These are phyloP conservation scores for Prosapia bicincta DNA, from an alignment of 2,888 invertebrate species.

Conservation along the genomic window DNA sequence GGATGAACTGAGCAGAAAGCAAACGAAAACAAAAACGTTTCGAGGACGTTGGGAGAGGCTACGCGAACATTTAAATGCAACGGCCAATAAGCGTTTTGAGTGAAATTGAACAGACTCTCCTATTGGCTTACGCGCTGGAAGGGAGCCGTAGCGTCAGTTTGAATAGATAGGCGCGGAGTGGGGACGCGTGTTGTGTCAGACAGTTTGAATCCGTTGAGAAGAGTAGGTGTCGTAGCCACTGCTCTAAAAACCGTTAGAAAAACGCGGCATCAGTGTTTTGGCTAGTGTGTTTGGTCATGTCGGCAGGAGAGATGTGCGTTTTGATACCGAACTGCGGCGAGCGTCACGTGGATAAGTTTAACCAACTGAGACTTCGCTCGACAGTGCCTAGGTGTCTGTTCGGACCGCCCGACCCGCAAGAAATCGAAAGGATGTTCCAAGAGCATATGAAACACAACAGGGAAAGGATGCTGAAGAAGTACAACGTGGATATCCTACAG, in stretches of 20 bases:
- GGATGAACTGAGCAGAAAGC: not conserved
- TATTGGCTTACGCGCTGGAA: conserved; percentile 6
- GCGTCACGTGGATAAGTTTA: conserved; percentile 4
- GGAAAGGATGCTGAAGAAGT: conserved; percentile 9
- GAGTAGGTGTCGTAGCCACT: not conserved
- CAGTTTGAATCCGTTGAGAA: not conserved
- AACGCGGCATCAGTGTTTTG: not conserved
- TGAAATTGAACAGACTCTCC: not conserved
- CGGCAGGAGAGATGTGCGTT: conserved; percentile 13
- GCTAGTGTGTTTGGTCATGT: conserved; percentile 8
- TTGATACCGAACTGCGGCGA: not conserved
- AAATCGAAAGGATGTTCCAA: conserved; percentile 14
- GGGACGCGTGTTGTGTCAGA: not conserved
- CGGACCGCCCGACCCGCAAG: conserved; percentile 18
- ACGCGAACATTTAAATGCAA: not conserved
- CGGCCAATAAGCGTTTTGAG: conserved; percentile 1
- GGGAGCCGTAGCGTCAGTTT: not conserved
- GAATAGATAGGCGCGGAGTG: conserved; percentile 3
- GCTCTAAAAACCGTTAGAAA: not conserved
- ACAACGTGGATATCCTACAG: conserved; percentile 2
- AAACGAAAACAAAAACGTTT: not conserved
- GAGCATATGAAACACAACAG: conserved; percentile 9
- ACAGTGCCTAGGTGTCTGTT: conserved; percentile 17
- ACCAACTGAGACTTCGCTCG: not conserved
- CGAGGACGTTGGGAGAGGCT: not conserved